phyloP scores from a whole-genome alignment of 37 sponge, comb jelly and placozoan species.

The Ephydatia muelleri region DNA sequence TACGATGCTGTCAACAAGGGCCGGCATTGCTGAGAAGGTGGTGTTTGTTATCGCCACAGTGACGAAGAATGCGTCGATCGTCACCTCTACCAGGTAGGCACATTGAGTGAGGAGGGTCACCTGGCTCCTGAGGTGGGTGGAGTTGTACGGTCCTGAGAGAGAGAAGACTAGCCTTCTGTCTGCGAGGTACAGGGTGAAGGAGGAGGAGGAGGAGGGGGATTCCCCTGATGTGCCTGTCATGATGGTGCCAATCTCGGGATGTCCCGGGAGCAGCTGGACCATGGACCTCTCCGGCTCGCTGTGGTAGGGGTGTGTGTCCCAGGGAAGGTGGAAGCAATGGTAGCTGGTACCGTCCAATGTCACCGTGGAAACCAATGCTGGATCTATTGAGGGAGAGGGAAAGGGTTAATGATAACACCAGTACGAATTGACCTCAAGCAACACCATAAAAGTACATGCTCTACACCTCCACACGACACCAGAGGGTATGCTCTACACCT shows the following conservation, averaged over 20 bases:
- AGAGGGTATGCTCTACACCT: neutral
- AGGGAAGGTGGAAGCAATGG: constrained; percentile 9
- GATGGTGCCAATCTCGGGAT: constrained; percentile 23
- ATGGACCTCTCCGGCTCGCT: neutral
- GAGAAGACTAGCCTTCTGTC: neutral
- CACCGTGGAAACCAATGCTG: neutral
- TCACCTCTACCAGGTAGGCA: too few species aligned
- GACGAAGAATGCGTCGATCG: too few species aligned
- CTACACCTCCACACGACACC: neutral
- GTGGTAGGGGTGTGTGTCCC: constrained; percentile 13
- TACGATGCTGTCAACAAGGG: too few species aligned
- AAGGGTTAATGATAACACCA: too few species aligned
- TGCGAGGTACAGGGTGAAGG: constrained; percentile 1
- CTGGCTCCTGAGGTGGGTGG: too few species aligned
- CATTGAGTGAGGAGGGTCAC: too few species aligned
- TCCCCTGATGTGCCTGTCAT: constrained; percentile 17
- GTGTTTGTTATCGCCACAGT: too few species aligned
- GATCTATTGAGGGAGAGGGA: neutral
- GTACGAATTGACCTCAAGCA: too few species aligned
- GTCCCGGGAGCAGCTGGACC: neutral
- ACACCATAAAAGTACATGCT: too few species aligned
- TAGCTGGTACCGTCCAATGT: neutral
- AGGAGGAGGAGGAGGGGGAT: neutral
- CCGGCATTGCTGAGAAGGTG: too few species aligned
- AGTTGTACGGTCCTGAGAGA: too few species aligned